Percentiles rank a stretch among this genome's conserved stretches.
Conservation (phyloP, 2,888 invertebrate genomes). For the Melieria picta region DNA sequence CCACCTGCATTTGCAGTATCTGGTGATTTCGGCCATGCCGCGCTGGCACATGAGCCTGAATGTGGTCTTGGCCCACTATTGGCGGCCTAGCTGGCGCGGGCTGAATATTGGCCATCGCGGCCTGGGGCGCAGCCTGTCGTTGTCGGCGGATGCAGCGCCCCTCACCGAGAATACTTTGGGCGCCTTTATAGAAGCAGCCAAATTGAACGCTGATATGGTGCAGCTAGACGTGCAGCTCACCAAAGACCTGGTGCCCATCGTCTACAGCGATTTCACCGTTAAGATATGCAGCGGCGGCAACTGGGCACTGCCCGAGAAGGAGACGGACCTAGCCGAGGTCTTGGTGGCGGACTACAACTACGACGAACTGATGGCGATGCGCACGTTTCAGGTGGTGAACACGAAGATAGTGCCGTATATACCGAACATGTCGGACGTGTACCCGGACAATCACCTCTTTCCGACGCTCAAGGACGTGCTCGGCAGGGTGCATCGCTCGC, state of each 20-base stretch:
- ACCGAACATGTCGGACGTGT: constrained; percentile 73
- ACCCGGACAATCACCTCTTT: constrained; percentile 73
- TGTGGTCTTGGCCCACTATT: constrained; percentile 80
- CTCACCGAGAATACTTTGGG: constrained; percentile 87
- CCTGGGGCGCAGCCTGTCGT: constrained; percentile 15
- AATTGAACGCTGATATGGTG: constrained; percentile 93
- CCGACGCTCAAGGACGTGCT: constrained; percentile 85
- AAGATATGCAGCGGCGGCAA: constrained; percentile 48
- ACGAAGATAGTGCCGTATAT: constrained; percentile 77
- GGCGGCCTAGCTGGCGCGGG: constrained; percentile 83
- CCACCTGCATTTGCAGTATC: constrained; percentile 71
- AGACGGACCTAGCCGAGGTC: constrained; percentile 85
- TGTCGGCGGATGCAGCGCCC: constrained; percentile 70
- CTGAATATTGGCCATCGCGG: constrained; percentile 88
- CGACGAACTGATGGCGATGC: constrained; percentile 88
- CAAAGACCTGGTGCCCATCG: constrained; percentile 89
- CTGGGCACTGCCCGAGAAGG: constrained; percentile 70
- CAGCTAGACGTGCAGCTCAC: constrained; percentile 98
- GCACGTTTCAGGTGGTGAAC: constrained; percentile 84
- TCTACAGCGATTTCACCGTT: constrained; percentile 88
- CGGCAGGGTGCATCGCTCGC: constrained; percentile 78
- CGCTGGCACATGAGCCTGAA: constrained; percentile 73
- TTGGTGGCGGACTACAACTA: constrained; percentile 94
- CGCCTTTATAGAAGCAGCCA: constrained; percentile 87
- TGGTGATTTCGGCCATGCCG: constrained; percentile 57